Conservation (phyloP, 1,140 invertebrate species). For the Drosophila tropicalis region DNA sequence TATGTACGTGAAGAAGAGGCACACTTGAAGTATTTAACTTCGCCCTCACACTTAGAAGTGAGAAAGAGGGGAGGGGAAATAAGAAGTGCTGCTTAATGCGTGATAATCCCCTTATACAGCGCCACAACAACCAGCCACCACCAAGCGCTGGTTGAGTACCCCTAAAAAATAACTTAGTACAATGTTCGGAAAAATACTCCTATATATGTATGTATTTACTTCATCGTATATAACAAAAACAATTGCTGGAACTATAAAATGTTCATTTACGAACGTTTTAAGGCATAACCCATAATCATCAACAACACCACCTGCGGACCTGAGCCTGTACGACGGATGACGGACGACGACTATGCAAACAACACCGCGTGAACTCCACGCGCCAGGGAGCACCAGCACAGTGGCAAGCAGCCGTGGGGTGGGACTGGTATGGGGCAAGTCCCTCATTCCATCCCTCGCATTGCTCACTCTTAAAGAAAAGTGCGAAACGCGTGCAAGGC, state of each 20-base stretch:
- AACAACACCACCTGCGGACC: slow-evolving; percentile 63
- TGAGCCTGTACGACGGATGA: slow-evolving; percentile 32
- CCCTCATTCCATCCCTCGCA: neutral
- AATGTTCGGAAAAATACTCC: slow-evolving; percentile 37
- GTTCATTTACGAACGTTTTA: slow-evolving; percentile 62
- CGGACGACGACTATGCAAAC: slow-evolving; percentile 52
- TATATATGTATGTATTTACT: slow-evolving; percentile 29
- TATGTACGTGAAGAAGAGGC: neutral
- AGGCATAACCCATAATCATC: slow-evolving; percentile 64
- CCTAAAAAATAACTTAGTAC: slow-evolving; percentile 59
- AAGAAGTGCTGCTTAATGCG: neutral
- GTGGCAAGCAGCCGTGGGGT: neutral
- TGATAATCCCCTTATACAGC: neutral
- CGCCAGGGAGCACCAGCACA: slow-evolving; percentile 28
- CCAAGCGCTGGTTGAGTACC: neutral
- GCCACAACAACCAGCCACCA: slow-evolving; percentile 8
- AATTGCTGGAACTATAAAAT: slow-evolving; percentile 76
- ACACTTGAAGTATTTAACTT: slow-evolving; percentile 27
- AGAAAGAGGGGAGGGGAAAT: neutral
- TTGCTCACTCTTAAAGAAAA: slow-evolving; percentile 29
- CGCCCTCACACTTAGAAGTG: slow-evolving; percentile 12
- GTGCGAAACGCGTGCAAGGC: slow-evolving; percentile 48
- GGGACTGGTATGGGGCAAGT: neutral
- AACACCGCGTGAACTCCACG: slow-evolving; percentile 54
- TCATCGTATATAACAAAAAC: slow-evolving; percentile 44